Evolutionary conservation across 2,113 vertebrate species (phyloP).

Genomic region (Sinocyclocheilus anophthalmus): DNA sequence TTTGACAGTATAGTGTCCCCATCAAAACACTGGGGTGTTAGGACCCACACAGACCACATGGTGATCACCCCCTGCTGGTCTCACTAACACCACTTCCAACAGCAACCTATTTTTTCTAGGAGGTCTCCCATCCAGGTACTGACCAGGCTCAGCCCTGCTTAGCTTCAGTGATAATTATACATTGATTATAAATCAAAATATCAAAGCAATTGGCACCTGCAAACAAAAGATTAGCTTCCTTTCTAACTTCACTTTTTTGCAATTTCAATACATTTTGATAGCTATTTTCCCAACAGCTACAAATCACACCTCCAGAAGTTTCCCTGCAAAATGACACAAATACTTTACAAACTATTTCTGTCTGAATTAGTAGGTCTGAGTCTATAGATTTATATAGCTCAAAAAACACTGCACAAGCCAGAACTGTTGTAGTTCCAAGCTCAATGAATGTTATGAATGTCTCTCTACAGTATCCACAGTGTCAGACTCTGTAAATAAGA

Average conservation of each 20-base stretch:
- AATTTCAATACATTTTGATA: too few species aligned
- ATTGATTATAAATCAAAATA: background rate
- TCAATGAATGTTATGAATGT: background rate
- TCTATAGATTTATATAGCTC: background rate
- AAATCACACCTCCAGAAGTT: background rate
- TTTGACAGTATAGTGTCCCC: too few species aligned
- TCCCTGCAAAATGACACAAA: background rate
- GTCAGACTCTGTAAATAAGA: background rate
- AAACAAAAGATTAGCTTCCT: background rate
- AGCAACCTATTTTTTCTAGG: too few species aligned
- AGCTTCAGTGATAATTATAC: background rate
- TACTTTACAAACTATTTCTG: background rate
- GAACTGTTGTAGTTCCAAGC: background rate
- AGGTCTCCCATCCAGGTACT: too few species aligned
- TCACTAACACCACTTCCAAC: too few species aligned
- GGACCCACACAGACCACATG: too few species aligned
- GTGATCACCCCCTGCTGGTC: too few species aligned
- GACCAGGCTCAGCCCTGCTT: too few species aligned
- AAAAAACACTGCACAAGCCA: background rate
- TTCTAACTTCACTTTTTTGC: too few species aligned
- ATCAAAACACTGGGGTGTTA: too few species aligned
- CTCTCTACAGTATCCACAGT: background rate
- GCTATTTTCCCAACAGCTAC: too few species aligned
- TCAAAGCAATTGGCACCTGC: background rate
- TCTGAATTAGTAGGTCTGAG: background rate